A percentile compares a stretch with the other conserved stretches of the same genome.
These are phyloP conservation scores for Hemistola chrysoprasaria DNA, from an alignment of 2,888 invertebrate genomes.

Conservation along the genomic window DNA sequence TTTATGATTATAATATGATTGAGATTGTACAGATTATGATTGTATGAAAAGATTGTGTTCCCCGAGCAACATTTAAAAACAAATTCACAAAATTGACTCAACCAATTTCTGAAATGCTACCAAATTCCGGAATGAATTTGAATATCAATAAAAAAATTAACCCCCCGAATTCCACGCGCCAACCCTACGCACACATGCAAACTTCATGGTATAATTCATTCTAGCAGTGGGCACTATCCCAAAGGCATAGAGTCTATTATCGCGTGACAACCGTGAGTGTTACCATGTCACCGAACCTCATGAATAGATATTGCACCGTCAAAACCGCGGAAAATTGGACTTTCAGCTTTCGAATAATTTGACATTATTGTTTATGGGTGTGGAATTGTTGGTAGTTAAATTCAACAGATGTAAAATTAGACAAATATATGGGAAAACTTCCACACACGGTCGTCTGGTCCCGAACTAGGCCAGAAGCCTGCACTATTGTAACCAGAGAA, in stretches of 20 bases:
- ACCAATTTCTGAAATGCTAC: no score
- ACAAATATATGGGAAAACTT: conserved; percentile 5
- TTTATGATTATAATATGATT: no score
- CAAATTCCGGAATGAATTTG: conserved; percentile 4
- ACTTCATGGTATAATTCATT: conserved; percentile 30
- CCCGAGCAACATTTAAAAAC: no score
- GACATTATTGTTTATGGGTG: conserved; percentile 49
- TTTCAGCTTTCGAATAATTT: conserved; percentile 38
- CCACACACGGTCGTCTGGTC: no score
- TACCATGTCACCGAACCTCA: conserved; percentile 54
- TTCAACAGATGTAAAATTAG: conserved; percentile 28
- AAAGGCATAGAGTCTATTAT: conserved; percentile 21
- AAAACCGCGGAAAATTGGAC: conserved; percentile 69
- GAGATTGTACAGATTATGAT: no score
- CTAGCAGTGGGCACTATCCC: conserved; percentile 12
- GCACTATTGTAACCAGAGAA: no score
- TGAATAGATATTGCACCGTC: conserved; percentile 73
- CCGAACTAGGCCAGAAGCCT: no score
- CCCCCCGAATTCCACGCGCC: conserved; percentile 18
- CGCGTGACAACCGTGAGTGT: conserved; percentile 16
- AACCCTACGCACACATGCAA: conserved; percentile 26
- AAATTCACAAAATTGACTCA: no score
- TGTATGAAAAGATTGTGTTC: no score
- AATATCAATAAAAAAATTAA: conserved; percentile 20
- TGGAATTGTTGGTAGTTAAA: conserved; percentile 17